Base-by-base conservation (phyloP, 2,888 invertebrate species). In the Diarsia brunnea region DNA sequence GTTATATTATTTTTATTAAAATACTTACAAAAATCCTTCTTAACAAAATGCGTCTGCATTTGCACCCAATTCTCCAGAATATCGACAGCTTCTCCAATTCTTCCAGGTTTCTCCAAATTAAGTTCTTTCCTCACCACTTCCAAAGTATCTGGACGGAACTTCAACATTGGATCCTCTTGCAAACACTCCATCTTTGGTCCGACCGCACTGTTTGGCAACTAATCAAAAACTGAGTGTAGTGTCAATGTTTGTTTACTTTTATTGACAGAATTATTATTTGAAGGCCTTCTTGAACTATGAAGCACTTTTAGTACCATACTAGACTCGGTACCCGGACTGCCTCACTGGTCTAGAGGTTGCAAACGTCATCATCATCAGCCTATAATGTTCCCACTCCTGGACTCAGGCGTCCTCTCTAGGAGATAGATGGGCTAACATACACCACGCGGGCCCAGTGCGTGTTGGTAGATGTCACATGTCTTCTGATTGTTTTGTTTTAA, bases 31-130 rank as follows among this genome's bases (percentile, higher is more conserved):
- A 92, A 93, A 82, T 93, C 90, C 55, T 90, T 93, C 60, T 91
- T 92, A 5, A 45, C 76, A 61, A 93, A 92, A 86, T 94, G 94
- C 4, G 82, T 67, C 64, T 94, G 94, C 72, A 90, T 90, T 60
- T 89, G 79, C n/a, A 93, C 84, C 93, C 93, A 94, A 1, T 90
- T 88, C n/a, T 91, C 89, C 55, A 94, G 77, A 49, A 92, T 88
- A 65, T 92, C 89, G 0, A 94, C 72, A 0, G 92, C 91, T 65
- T 93, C 91, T 0, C 86, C 69, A 60, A 93, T 87, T 27, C 90
- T 87, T 21, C 84, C 89, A 0, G 88, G 87, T 31, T 89, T 79
- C 5, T 92, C 88, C 27, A 93, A 77, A 78, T 90, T 86, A 0
- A 88, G 78, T 12, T 88, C 87, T 69, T 85, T 90, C 53, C 93